These are phyloP conservation scores for Coptodon rendalli DNA, from an alignment of 2,113 vertebrate species.

Conservation along the genomic window DNA sequence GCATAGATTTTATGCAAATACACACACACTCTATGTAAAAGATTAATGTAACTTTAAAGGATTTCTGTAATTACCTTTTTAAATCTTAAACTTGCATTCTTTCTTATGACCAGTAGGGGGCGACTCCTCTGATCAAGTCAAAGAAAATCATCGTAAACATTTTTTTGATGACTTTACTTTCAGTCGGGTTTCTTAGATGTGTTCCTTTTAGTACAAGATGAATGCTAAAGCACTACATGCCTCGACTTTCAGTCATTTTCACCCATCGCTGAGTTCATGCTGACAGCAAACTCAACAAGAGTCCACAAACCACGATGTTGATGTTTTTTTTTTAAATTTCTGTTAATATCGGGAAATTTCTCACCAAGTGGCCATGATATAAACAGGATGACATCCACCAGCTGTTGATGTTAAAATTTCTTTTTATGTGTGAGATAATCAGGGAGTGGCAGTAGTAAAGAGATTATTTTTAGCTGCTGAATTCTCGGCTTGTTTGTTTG, in stretches of 20 bases:
- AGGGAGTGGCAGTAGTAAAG: neutral
- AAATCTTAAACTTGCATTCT: neutral
- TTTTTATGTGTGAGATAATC: neutral
- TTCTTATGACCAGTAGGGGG: neutral
- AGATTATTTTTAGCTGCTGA: conserved; percentile 21
- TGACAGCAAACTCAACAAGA: neutral
- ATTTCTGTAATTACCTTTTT: neutral
- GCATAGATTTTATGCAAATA: neutral
- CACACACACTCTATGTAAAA: neutral
- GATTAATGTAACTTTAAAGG: neutral
- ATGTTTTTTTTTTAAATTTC: neutral
- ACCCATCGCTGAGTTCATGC: neutral
- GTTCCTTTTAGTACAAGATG: neutral
- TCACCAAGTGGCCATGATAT: neutral
- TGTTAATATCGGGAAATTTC: neutral
- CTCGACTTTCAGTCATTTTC: neutral
- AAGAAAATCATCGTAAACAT: neutral
- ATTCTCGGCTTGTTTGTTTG: neutral
- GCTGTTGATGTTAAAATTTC: neutral
- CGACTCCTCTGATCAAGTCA: neutral
- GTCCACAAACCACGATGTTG: neutral
- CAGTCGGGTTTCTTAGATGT: rapidly evolving
- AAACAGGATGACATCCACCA: neutral
- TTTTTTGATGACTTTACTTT: neutral
- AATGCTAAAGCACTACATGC: neutral